These are phyloP conservation scores for Grantiella picta DNA, from an alignment of 2,113 vertebrate genomes.

Conservation along the genomic window DNA sequence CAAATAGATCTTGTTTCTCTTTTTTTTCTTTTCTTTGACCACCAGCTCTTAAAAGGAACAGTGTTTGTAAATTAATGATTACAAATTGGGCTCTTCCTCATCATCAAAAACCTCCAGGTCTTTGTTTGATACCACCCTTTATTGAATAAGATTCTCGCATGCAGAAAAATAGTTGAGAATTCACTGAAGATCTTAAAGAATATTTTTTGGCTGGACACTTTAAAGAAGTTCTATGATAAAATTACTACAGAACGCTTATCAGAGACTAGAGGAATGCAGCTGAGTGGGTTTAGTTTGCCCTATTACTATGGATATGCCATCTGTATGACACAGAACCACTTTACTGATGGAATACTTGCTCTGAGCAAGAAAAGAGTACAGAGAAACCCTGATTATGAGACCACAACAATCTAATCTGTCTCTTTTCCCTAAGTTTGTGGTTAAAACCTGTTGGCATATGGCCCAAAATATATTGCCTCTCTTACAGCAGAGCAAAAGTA, in stretches of 20 bases:
- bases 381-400: slow-evolving; percentile 51
- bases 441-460: slow-evolving; percentile 59
- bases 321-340: background rate
- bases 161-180: background rate
- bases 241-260: background rate
- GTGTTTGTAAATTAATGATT: background rate
- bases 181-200: background rate
- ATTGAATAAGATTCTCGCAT: background rate
- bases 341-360: slow-evolving; percentile 8
- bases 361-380: slow-evolving; percentile 4
- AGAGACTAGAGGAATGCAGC: background rate
- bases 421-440: slow-evolving; percentile 43
- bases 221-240: background rate
- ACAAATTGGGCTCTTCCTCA: background rate
- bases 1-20: background rate
- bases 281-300: background rate
- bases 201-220: background rate
- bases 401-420: slow-evolving; percentile 51
- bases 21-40: background rate
- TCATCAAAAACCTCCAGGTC: background rate
- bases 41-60: background rate
- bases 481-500: slow-evolving; percentile 65
- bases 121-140: background rate
- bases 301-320: background rate
- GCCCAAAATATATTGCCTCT: slow-evolving; percentile 54